phyloP scores from a whole-genome alignment of 2,113 vertebrate species.

The Phylloscopus trochilus region DNA sequence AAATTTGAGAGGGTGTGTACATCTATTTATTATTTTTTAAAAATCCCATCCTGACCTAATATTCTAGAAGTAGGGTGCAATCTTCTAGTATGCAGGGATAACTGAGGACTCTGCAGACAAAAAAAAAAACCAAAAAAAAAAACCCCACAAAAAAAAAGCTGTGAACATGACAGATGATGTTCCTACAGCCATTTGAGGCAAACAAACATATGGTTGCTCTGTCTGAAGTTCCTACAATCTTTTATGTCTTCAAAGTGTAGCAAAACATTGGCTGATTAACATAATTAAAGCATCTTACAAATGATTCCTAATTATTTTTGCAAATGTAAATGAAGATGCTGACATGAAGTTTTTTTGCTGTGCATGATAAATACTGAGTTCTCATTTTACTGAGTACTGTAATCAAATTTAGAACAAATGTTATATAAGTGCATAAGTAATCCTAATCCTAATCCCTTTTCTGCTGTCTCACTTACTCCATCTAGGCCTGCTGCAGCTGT shows the following conservation, averaged over 20 bases:
- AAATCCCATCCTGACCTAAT: not conserved
- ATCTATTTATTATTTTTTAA: not conserved
- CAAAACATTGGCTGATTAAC: conserved; percentile 26
- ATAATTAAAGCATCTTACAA: conserved; percentile 41
- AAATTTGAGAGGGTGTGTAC: not conserved
- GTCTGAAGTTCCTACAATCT: not conserved
- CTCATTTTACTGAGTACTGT: conserved; percentile 49
- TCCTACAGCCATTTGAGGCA: not conserved
- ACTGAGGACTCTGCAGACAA: not conserved
- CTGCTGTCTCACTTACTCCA: conserved; percentile 39
- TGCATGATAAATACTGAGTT: not conserved
- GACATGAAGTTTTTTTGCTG: not conserved
- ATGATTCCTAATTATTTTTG: conserved; percentile 23
- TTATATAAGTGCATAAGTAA: conserved; percentile 44
- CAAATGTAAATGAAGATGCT: not conserved
- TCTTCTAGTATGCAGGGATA: not conserved
- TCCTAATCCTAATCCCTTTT: conserved; percentile 52
- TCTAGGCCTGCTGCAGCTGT: conserved; percentile 28
- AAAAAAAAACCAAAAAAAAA: not conserved
- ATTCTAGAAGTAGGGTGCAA: not conserved
- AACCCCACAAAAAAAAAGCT: not conserved
- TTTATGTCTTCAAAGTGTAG: conserved; percentile 9
- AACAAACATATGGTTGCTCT: conserved; percentile 7
- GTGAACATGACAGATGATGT: conserved; percentile 14
- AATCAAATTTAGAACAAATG: conserved; percentile 39